phyloP scores from a whole-genome alignment of 2,797 vertebrate species.

The Diplodus puntazzo region DNA sequence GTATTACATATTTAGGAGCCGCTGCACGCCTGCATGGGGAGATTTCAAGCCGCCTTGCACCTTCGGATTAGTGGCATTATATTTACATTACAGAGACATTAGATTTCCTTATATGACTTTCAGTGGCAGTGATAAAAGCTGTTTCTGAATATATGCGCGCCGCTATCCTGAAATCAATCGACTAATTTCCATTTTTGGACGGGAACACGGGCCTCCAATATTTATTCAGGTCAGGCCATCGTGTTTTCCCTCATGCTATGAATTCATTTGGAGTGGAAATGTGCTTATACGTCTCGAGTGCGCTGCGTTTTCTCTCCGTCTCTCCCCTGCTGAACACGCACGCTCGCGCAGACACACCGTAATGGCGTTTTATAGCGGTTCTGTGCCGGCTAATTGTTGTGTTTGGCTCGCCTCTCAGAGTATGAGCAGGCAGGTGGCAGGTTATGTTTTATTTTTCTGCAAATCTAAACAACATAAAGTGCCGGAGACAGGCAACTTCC shows the following conservation, averaged over 20 bases:
- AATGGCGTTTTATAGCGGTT: constrained; percentile 64
- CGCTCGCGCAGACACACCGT: constrained; percentile 36
- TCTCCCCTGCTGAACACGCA: constrained; percentile 8
- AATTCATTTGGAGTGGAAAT: constrained; percentile 73
- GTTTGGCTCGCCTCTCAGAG: constrained; percentile 55
- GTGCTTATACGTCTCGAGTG: constrained; percentile 57
- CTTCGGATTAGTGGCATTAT: constrained; percentile 72
- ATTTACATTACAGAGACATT: constrained; percentile 78
- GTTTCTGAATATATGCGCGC: constrained; percentile 58
- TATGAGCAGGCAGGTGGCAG: constrained; percentile 63
- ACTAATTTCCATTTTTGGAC: constrained; percentile 74
- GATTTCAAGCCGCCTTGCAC: constrained; percentile 70
- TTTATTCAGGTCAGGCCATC: constrained; percentile 73
- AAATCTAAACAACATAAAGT: constrained; percentile 75
- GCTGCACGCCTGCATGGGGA: constrained; percentile 63
- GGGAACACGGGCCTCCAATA: constrained; percentile 50
- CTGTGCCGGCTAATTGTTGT: constrained; percentile 72
- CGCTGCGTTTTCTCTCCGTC: constrained; percentile 31
- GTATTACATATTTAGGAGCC: constrained; percentile 76
- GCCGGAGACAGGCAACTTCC: constrained; percentile 71
- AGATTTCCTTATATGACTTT: constrained; percentile 66
- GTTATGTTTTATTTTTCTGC: constrained; percentile 73
- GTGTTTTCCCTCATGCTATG: constrained; percentile 64
- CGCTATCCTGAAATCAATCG: constrained; percentile 72
- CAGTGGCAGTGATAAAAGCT: constrained; percentile 64